phyloP scores from a whole-genome alignment of 2,113 vertebrate genomes.

The Pachyramphus minor region DNA sequence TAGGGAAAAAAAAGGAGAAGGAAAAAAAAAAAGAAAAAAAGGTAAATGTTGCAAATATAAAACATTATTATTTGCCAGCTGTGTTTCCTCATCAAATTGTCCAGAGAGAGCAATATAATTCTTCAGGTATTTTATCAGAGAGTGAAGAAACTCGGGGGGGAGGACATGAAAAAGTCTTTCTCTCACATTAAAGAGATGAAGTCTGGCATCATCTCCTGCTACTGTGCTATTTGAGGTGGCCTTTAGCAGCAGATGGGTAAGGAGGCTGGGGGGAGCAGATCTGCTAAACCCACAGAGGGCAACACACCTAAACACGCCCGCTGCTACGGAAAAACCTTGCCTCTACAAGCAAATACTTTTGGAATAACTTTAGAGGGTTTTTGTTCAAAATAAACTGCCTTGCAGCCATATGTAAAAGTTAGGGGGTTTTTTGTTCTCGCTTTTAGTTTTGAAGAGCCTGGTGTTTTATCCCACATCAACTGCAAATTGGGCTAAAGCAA shows the following conservation, averaged over 20 bases:
- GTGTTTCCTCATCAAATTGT: not conserved
- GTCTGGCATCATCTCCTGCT: not conserved
- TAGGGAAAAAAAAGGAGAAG: not conserved
- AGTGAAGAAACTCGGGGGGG: not conserved
- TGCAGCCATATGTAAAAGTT: slow-evolving; percentile 10
- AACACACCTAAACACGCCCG: not conserved
- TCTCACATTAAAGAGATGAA: not conserved
- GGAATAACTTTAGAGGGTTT: slow-evolving; percentile 31
- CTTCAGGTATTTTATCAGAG: not conserved
- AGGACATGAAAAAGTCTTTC: not conserved
- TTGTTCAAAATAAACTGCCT: slow-evolving; percentile 46
- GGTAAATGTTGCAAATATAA: not conserved
- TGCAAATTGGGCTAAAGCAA: slow-evolving; percentile 8
- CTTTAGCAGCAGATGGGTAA: not conserved
- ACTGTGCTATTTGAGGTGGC: not conserved
- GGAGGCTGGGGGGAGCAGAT: not conserved
- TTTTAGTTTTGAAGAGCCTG: not conserved
- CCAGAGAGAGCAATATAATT: not conserved
- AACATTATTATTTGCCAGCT: not conserved
- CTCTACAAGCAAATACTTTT: slow-evolving; percentile 28
- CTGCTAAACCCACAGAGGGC: not conserved
- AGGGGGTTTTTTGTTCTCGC: not conserved
- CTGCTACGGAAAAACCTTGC: not conserved
- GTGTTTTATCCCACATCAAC: slow-evolving; percentile 25
- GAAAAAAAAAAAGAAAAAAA: not conserved